These are phyloP conservation scores for Ryuthela nishihirai DNA, from an alignment of 2,888 invertebrate species.

Conservation along the genomic window DNA sequence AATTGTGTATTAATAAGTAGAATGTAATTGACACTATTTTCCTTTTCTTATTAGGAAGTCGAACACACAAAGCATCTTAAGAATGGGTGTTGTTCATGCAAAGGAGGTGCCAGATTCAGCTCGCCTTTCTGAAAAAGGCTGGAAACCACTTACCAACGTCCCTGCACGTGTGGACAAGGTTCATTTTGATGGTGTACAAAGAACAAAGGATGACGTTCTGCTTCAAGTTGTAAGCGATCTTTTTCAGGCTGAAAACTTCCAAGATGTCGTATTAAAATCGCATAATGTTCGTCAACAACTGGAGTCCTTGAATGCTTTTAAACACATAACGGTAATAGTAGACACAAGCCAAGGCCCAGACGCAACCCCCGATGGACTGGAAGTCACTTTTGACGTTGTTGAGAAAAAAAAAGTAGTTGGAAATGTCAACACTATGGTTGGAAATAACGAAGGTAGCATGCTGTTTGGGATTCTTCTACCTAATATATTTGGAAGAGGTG, in stretches of 20 bases:
- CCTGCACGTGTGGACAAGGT: conserved; percentile 75
- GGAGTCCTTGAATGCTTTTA: conserved; percentile 82
- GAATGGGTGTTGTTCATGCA: conserved; percentile 29
- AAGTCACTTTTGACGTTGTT: conserved; percentile 80
- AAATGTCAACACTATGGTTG: conserved; percentile 79
- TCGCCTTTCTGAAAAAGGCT: conserved; percentile 9
- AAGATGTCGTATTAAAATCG: conserved; percentile 63
- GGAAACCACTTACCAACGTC: conserved; percentile 23
- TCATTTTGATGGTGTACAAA: conserved; percentile 73
- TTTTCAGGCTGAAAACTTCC: conserved; percentile 78
- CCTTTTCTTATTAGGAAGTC: too few species aligned
- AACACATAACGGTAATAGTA: conserved; percentile 76
- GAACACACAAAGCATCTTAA: too few species aligned
- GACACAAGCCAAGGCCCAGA: conserved; percentile 78
- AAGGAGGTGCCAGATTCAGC: conserved; percentile 12
- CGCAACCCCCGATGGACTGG: conserved; percentile 69
- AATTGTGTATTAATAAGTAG: too few species aligned
- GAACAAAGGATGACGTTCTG: conserved; percentile 87
- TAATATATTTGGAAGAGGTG: conserved; percentile 84
- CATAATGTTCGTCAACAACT: conserved; percentile 67
- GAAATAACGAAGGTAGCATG: conserved; percentile 86
- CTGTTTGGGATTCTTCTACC: conserved; percentile 67
- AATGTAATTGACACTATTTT: too few species aligned
- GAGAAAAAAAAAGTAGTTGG: conserved; percentile 80
- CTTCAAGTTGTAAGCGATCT: conserved; percentile 72